Base-by-base conservation (phyloP, 2,888 invertebrate species). In the Cerceris ruficornis region DNA sequence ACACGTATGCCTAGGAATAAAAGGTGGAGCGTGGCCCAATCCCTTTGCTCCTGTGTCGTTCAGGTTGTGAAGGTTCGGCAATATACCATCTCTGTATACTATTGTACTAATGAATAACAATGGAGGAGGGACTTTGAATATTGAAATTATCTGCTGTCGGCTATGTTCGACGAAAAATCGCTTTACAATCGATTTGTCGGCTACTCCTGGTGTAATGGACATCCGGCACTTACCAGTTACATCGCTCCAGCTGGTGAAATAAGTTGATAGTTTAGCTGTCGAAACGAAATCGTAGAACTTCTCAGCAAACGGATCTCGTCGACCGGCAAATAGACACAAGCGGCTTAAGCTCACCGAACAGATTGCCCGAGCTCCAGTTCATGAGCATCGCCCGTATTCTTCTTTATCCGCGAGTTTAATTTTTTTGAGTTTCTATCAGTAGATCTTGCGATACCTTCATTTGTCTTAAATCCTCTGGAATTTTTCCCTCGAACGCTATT, bases 331-430 rank as follows among this genome's bases (percentile, higher is more conserved):
- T 79, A 77, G 76, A 77, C 80, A 78, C 64, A 74, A 77, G 69
- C 78, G 52, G 69, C 78, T 80, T 80, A 74, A 77, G 61, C 74
- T 58, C 80, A 46, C 78, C 46, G 78, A 66, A 70, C 74, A 78
- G 80, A 77, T 78, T 74, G 78, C 74, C 67, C 70, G 66, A 13
- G 54, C 55, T 50, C 13, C 43, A 57, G 65, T 75, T 65, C 61
- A 75, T 50, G 50, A 57, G 52, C 69, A 50, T 69, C 77, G 69
- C 28, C 17, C 64, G 59, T 69, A 71, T 60, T 55, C 62, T 28
- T 42, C 28, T 15, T 64, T 54, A n/a, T 64, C 42, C 59, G 15
- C 50, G 39, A 49, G 68, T 62, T 62, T 9, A 46, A 11, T 46
- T 46, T 50, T 42, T 50, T 39, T 8, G 13, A 59, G n/a, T 59